Evolutionary conservation across 1,140 invertebrate genomes (phyloP).

Genomic region (Trichonephila inaurata): DNA sequence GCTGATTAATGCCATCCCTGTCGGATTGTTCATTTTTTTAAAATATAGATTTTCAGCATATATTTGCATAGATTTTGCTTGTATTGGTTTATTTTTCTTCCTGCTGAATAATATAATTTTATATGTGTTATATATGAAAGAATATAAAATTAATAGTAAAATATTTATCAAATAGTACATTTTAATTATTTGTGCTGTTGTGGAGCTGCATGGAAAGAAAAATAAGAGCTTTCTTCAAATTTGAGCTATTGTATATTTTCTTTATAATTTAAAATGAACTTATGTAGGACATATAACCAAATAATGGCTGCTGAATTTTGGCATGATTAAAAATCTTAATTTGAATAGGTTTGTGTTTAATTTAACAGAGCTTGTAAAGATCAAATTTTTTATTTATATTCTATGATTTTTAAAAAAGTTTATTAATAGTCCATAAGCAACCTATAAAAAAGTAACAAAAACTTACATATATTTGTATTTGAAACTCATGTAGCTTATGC

Average conservation of each 20-base stretch:
- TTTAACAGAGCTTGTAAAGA: slow-evolving; percentile 49
- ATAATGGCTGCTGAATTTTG: background rate
- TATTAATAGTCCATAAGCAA: background rate
- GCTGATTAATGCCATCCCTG: slow-evolving; percentile 54
- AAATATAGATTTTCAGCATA: slow-evolving; percentile 28
- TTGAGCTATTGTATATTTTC: slow-evolving; percentile 47
- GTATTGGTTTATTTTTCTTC: background rate
- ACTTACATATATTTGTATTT: slow-evolving; percentile 25
- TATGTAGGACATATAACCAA: background rate
- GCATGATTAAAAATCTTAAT: background rate
- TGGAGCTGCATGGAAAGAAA: slow-evolving; percentile 1
- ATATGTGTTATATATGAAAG: slow-evolving; percentile 16
- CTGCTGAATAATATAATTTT: slow-evolving; percentile 40
- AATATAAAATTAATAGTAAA: slow-evolving; percentile 1
- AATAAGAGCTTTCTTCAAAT: slow-evolving; percentile 51
- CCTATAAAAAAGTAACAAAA: background rate
- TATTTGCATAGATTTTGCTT: slow-evolving; percentile 62
- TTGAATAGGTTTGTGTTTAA: background rate
- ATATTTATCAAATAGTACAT: slow-evolving; percentile 47
- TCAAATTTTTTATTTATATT: slow-evolving; percentile 44
- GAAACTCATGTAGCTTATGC: slow-evolving; percentile 23
- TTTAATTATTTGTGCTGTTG: slow-evolving; percentile 32
- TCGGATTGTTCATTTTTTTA: slow-evolving; percentile 54
- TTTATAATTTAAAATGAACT: slow-evolving; percentile 22
- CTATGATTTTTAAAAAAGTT: background rate